These are phyloP conservation scores for Bubo blakistoni DNA, from an alignment of 2,113 vertebrate species.

Conservation along the genomic window DNA sequence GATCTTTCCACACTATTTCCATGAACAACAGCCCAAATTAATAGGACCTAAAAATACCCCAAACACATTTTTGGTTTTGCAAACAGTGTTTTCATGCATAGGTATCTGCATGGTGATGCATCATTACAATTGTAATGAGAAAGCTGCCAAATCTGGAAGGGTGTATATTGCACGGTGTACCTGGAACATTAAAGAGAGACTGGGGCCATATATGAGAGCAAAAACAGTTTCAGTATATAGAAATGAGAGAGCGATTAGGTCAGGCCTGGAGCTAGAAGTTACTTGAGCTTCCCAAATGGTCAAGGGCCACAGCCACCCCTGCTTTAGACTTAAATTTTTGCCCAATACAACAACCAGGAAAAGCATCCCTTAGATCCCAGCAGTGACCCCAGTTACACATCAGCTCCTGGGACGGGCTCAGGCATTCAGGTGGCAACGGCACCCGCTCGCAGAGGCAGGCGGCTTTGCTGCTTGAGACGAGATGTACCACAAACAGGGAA, in stretches of 20 bases:
- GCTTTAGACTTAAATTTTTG: neutral
- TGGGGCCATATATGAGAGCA: neutral
- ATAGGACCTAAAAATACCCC: neutral
- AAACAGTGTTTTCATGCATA: neutral
- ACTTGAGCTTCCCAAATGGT: neutral
- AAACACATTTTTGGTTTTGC: constrained; percentile 16
- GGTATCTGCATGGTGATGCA: neutral
- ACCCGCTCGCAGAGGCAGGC: neutral
- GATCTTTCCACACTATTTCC: neutral
- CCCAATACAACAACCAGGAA: neutral
- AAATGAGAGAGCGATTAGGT: neutral
- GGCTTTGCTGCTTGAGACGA: neutral
- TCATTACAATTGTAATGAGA: neutral
- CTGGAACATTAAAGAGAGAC: neutral
- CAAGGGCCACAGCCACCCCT: neutral
- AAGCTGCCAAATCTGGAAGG: neutral
- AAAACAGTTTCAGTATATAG: neutral
- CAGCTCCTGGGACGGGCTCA: neutral
- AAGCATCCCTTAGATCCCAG: neutral
- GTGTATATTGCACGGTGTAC: neutral
- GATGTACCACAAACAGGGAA: constrained; percentile 38
- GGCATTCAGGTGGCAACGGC: neutral
- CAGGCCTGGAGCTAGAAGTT: neutral
- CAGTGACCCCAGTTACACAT: neutral
- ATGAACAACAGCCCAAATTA: neutral